Evolutionary conservation across 2,113 vertebrate species (phyloP).

Genomic region (Lepus europaeus): DNA sequence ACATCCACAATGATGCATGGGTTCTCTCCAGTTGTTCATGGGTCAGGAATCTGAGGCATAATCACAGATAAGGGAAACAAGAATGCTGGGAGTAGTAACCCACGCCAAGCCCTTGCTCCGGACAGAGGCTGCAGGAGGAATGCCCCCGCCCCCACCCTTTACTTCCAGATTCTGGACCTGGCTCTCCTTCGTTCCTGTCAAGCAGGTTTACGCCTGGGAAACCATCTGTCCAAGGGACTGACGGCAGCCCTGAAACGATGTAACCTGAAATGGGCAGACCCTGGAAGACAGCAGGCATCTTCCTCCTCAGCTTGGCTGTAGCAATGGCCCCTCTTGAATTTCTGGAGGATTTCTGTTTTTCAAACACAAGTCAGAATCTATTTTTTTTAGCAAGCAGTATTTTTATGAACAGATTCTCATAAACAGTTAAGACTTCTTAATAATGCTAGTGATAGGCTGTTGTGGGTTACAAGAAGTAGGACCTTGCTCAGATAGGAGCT

Average conservation of each 20-base stretch:
- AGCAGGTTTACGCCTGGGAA: background rate
- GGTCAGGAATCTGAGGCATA: background rate
- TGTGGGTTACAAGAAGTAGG: constrained; percentile 49
- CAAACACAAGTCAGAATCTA: background rate
- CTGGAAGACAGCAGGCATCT: background rate
- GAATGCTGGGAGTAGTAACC: background rate
- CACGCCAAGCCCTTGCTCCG: background rate
- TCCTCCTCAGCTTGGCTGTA: background rate
- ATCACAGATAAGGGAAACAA: background rate
- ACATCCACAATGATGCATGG: background rate
- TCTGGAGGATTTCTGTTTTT: background rate
- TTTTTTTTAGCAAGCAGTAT: constrained; percentile 28
- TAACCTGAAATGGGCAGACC: background rate
- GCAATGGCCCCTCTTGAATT: background rate
- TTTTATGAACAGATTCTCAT: constrained; percentile 56
- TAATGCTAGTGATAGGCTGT: constrained; percentile 52
- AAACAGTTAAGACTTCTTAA: constrained; percentile 37
- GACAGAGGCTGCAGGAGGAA: background rate
- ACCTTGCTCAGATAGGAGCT: constrained; percentile 48
- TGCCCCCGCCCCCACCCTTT: background rate
- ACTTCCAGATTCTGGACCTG: background rate
- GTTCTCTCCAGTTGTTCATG: background rate
- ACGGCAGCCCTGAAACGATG: background rate
- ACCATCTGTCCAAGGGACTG: background rate
- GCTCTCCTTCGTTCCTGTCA: background rate